These are phyloP conservation scores for Zygaena filipendulae DNA, from an alignment of 2,888 invertebrate species.

Conservation along the genomic window DNA sequence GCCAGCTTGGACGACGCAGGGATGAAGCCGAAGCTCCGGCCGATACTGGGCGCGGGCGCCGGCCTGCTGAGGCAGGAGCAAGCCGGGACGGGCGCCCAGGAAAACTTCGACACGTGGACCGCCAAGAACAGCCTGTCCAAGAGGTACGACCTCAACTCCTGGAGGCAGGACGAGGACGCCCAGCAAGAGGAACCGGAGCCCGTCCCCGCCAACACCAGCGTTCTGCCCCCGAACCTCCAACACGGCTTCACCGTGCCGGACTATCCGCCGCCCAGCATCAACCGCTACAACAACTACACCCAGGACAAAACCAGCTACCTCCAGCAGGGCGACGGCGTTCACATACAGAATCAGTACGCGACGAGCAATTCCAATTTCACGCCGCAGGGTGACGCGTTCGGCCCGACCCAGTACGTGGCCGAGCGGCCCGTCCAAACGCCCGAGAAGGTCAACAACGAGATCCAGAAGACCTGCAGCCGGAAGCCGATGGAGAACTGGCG, in stretches of 20 bases:
- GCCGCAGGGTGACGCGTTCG: conserved; percentile 32
- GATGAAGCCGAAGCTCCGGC: conserved; percentile 44
- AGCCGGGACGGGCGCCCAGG: conserved; percentile 35
- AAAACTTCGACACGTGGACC: conserved; percentile 46
- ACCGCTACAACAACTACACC: conserved; percentile 26
- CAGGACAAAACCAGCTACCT: conserved; percentile 22
- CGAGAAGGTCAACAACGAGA: conserved; percentile 42
- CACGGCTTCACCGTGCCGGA: conserved; percentile 28
- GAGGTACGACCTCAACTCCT: conserved; percentile 52
- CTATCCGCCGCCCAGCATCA: conserved; percentile 36
- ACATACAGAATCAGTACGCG: conserved; percentile 42
- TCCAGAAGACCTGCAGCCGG: conserved; percentile 31
- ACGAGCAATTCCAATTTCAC: conserved; percentile 30
- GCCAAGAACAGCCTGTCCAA: conserved; percentile 37
- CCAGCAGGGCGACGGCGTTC: conserved; percentile 52
- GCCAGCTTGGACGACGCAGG: conserved; percentile 34
- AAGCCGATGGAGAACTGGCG: conserved; percentile 51
- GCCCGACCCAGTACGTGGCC: conserved; percentile 20
- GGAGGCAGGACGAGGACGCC: conserved; percentile 47
- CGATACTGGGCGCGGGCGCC: conserved; percentile 54
- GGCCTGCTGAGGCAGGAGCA: conserved; percentile 45
- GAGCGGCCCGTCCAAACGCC: conserved; percentile 19
- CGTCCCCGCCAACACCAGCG: conserved; percentile 36
- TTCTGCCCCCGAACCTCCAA: conserved; percentile 30
- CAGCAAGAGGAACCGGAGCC: conserved; percentile 37